These are phyloP conservation scores for Mylabris sibirica DNA, from an alignment of 2,888 invertebrate species.

Conservation along the genomic window DNA sequence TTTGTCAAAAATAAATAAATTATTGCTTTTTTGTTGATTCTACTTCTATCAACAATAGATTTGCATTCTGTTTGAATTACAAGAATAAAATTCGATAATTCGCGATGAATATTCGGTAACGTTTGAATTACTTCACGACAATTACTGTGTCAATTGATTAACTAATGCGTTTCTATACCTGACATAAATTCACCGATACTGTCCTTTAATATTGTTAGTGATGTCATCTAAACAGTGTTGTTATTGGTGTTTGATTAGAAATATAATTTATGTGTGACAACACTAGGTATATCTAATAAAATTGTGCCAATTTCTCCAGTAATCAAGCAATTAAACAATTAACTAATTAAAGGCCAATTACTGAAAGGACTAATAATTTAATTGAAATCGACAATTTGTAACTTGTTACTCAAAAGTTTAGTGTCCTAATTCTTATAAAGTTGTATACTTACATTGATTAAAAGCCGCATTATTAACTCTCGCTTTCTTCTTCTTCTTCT, in stretches of 20 bases:
- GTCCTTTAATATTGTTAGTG: constrained; percentile 4
- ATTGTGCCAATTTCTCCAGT: constrained; percentile 16
- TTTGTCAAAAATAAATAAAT: neutral
- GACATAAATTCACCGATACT: neutral
- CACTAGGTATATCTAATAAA: neutral
- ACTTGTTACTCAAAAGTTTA: neutral
- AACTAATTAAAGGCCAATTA: neutral
- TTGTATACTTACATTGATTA: neutral
- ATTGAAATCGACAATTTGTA: neutral
- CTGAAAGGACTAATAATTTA: neutral
- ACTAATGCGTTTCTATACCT: neutral
- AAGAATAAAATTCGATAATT: neutral
- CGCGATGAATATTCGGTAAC: neutral
- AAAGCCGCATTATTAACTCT: neutral
- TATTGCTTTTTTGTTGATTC: too few relatives aligned
- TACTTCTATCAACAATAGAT: neutral
- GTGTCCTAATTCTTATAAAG: neutral
- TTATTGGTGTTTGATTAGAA: constrained; percentile 22
- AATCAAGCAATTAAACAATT: neutral
- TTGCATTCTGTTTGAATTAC: neutral
- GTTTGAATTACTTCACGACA: neutral
- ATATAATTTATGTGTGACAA: constrained; percentile 19
- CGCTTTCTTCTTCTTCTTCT: neutral
- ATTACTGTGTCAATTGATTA: neutral
- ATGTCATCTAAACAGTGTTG: constrained; percentile 25